phyloP scores from a whole-genome alignment of 2,113 vertebrate genomes.

The Cisticola juncidis region DNA sequence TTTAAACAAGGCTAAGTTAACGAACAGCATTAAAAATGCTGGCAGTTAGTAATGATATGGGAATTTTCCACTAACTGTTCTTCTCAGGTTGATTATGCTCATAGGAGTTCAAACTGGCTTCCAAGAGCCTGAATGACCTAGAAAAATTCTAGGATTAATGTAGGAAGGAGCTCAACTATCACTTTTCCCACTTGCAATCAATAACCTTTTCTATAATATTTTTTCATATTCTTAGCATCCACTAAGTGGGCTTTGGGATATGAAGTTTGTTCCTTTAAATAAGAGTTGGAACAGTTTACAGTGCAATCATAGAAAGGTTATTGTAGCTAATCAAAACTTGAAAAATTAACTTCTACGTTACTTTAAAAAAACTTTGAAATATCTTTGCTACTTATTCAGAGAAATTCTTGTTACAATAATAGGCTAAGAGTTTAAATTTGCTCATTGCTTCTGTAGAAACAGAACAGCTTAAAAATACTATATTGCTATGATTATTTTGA shows the following conservation, averaged over 20 bases:
- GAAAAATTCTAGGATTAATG: background rate
- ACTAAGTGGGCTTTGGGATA: slow-evolving; percentile 4
- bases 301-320: slow-evolving; percentile 57
- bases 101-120: background rate
- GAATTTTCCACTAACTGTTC: slow-evolving; percentile 44
- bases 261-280: slow-evolving; percentile 39
- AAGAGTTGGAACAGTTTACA: slow-evolving; percentile 45
- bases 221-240: slow-evolving; percentile 12
- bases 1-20: background rate
- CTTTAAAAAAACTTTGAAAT: background rate
- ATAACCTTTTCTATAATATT: slow-evolving; percentile 37
- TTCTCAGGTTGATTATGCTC: slow-evolving; percentile 52
- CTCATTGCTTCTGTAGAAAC: slow-evolving; percentile 1
- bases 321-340: slow-evolving; percentile 14
- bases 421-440: background rate
- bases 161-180: background rate
- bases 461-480: background rate
- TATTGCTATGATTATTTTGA: background rate
- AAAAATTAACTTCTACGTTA: slow-evolving; percentile 13
- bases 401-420: background rate
- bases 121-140: background rate
- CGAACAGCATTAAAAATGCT: slow-evolving; percentile 32
- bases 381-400: background rate
- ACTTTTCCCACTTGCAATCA: background rate
- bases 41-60: background rate